Evolutionary conservation across 2,888 invertebrate species (phyloP).

Genomic region (Sepiola atlantica): DNA sequence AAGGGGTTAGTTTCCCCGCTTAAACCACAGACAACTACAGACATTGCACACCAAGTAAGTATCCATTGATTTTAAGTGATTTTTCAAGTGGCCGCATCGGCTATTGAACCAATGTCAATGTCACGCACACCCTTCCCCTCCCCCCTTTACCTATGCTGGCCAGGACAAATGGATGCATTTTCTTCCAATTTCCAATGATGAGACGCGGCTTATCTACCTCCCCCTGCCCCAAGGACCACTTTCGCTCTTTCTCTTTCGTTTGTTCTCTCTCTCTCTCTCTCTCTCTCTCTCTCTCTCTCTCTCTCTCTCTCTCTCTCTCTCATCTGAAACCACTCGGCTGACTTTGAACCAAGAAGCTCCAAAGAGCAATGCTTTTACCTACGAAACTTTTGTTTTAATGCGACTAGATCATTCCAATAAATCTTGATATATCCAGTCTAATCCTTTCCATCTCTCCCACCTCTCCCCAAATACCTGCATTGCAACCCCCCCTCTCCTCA

Average conservation of each 20-base stretch:
- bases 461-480: background rate
- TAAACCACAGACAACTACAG: conserved; percentile 32
- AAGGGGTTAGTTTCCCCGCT: background rate
- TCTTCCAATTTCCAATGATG: background rate
- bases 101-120: conserved; percentile 32
- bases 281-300: background rate
- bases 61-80: conserved; percentile 32
- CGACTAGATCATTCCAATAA: conserved; percentile 21
- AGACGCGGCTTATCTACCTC: background rate
- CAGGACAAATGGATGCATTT: background rate
- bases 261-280: background rate
- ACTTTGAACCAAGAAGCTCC: background rate
- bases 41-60: conserved; percentile 21
- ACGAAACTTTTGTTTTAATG: conserved; percentile 13
- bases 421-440: background rate
- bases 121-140: background rate
- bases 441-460: background rate
- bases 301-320: background rate
- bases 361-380: background rate
- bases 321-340: conserved; percentile 32
- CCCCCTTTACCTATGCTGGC: background rate
- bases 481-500: background rate
- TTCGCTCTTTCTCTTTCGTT: background rate
- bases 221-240: background rate
- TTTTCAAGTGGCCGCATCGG: background rate